Evolutionary conservation across 2,888 invertebrate species (phyloP).

Genomic region (Sialis lutaria): DNA sequence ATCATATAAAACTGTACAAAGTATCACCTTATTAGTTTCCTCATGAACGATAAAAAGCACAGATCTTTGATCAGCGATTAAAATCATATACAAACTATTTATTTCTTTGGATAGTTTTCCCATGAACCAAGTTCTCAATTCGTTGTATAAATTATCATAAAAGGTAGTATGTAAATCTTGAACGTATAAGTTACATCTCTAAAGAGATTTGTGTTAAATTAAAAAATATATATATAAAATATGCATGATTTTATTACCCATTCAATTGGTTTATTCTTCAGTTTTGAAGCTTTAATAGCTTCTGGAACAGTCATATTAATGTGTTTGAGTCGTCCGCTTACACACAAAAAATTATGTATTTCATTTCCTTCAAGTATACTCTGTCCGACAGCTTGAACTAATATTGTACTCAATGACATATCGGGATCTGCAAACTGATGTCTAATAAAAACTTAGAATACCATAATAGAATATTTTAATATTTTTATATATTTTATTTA

Average conservation of each 20-base stretch:
- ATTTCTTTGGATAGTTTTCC: slow-evolving; percentile 16
- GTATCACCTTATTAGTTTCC: slow-evolving; percentile 20
- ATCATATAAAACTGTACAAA: background rate
- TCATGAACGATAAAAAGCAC: slow-evolving; percentile 31
- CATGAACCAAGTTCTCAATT: slow-evolving; percentile 27
- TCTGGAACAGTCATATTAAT: slow-evolving; percentile 34
- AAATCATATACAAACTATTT: slow-evolving; percentile 27
- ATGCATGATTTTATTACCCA: slow-evolving; percentile 18
- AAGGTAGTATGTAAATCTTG: slow-evolving; percentile 25
- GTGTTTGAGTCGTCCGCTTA: slow-evolving; percentile 23
- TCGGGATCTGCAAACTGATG: background rate
- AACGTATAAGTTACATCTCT: slow-evolving; percentile 30
- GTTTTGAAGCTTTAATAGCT: slow-evolving; percentile 26
- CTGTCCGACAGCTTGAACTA: slow-evolving; percentile 31
- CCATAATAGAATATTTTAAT: background rate
- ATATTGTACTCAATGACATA: slow-evolving; percentile 11
- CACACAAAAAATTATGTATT: slow-evolving; percentile 29
- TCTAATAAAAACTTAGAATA: background rate
- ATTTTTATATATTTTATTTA: slow-evolving; percentile 11
- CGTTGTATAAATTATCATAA: slow-evolving; percentile 23
- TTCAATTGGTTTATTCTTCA: slow-evolving; percentile 21
- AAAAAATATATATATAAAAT: background rate
- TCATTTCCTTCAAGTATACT: slow-evolving; percentile 40
- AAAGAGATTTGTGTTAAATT: slow-evolving; percentile 9
- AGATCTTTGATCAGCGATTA: slow-evolving; percentile 32